Base-by-base conservation (phyloP, 2,113 vertebrate species). In the Acanthisitta chloris region DNA sequence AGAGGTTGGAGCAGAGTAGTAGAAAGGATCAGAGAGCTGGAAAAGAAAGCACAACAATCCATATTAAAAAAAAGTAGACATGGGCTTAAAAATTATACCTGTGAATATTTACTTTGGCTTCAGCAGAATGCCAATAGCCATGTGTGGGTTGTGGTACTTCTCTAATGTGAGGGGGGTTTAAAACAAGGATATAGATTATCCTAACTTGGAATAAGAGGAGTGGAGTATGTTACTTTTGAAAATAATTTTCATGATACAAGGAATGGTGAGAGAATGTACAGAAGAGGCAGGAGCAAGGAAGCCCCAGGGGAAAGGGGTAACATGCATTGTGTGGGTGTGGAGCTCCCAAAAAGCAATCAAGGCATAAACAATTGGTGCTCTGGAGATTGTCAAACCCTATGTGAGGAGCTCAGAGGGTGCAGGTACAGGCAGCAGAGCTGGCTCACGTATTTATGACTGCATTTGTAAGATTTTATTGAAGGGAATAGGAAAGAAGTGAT, bases 201-300 rank as follows among this genome's bases (percentile, higher is more conserved):
- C 17, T 25, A 20, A 18, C 5, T 42, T 67, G 40, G 23, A 83
- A n/a, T 38, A 17, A 62, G 15, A 48, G 28, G n/a, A 91, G 25
- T 45, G 6, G 43, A 52, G 26, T 5, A 34, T 8, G 8, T 12
- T 40, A 10, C 5, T 67, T 54, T 14, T 58, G 57, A 40, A 82
- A 71, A 15, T 46, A 26, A 4, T 7, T 73, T 78, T 19, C 7
- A 3, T 7, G 6, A 10, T 17, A 11, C 10, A 26, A 28, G 36
- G 21, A 6, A 1, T 31, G 31, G 12, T 1, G 17, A 81, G 59
- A 77, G 8, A 40, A n/a, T 0, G 0, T 23, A 20, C 40, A 64
- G 43, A 78, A 80, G 36, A 40, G 24, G 10, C 59, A 54, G 55
- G 36, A 69, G 31, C 0, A 0, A 81, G 42, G n/a, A 69, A 81